Conservation (phyloP, 2,113 vertebrate genomes). For the Loxodonta africana region DNA sequence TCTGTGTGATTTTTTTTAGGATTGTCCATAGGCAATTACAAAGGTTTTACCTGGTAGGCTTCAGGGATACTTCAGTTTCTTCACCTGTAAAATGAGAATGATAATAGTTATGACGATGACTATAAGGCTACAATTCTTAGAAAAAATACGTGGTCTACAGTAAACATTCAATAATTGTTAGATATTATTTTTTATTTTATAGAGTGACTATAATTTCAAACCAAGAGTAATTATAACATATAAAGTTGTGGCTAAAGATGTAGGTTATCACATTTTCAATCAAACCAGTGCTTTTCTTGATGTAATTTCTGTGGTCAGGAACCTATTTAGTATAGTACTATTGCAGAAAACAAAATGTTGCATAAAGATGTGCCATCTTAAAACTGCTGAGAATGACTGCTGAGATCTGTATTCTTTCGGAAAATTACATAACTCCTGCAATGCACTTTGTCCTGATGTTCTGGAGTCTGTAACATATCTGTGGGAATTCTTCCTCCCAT, state of each 20-base stretch:
- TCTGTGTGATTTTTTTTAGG: not conserved
- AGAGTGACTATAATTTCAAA: conserved; percentile 3
- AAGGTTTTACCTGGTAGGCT: no score
- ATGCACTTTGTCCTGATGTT: not conserved
- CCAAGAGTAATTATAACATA: not conserved
- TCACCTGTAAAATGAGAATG: not conserved
- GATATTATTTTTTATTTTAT: not conserved
- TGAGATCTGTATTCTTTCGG: not conserved
- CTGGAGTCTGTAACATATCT: not conserved
- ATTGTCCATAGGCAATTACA: no score
- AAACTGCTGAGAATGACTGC: not conserved
- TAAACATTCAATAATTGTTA: not conserved
- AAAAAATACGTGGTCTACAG: not conserved
- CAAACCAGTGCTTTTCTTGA: not conserved
- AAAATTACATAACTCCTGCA: not conserved
- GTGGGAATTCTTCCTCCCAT: not conserved
- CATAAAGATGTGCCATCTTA: not conserved
- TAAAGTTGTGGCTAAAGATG: not conserved
- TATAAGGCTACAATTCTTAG: not conserved
- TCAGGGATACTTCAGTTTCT: not conserved
- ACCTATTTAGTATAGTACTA: not conserved
- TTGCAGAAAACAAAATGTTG: not conserved
- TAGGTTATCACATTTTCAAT: not conserved
- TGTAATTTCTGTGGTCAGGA: not conserved
- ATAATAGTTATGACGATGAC: not conserved